Conservation (phyloP, 2,888 invertebrate genomes). For the Caenorhabditis sp. region DNA sequence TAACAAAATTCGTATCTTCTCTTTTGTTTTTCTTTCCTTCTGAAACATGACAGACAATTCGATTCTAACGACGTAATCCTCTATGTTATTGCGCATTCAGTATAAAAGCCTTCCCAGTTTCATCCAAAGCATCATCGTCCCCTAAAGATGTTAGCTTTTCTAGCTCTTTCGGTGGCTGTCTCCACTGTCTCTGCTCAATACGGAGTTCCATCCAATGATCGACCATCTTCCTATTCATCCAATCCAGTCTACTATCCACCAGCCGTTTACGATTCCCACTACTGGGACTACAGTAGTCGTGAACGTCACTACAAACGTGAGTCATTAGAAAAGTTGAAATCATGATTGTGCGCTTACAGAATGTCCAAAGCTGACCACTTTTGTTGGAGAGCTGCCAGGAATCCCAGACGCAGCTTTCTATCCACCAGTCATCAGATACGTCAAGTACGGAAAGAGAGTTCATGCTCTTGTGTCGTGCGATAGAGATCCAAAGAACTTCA, state of each 20-base stretch:
- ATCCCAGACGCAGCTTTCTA: constrained; percentile 51
- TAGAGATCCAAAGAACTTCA: constrained; percentile 29
- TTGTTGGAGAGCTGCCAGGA: constrained; percentile 21
- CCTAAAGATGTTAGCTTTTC: constrained; percentile 46
- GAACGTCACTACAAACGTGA: constrained; percentile 34
- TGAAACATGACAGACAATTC: background rate
- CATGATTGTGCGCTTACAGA: constrained; percentile 13
- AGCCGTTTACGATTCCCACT: constrained; percentile 17
- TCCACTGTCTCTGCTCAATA: constrained; percentile 40
- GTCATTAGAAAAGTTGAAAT: background rate
- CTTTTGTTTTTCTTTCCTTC: background rate
- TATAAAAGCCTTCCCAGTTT: constrained; percentile 35
- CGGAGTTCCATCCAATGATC: constrained; percentile 17
- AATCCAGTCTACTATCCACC: constrained; percentile 46
- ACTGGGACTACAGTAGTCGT: constrained; percentile 39
- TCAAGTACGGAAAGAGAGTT: constrained; percentile 8
- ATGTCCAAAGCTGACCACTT: constrained; percentile 43
- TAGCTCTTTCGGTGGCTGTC: constrained; percentile 41
- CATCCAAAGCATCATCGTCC: constrained; percentile 17
- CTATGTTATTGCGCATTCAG: constrained; percentile 16
- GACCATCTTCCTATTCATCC: constrained; percentile 5
- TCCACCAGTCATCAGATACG: constrained; percentile 59
- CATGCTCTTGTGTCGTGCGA: constrained; percentile 48
- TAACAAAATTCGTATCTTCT: background rate
- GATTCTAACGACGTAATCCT: constrained; percentile 20